Conservation (phyloP, 2,113 vertebrate species). For the Cryptomyrus ogoouensis region DNA sequence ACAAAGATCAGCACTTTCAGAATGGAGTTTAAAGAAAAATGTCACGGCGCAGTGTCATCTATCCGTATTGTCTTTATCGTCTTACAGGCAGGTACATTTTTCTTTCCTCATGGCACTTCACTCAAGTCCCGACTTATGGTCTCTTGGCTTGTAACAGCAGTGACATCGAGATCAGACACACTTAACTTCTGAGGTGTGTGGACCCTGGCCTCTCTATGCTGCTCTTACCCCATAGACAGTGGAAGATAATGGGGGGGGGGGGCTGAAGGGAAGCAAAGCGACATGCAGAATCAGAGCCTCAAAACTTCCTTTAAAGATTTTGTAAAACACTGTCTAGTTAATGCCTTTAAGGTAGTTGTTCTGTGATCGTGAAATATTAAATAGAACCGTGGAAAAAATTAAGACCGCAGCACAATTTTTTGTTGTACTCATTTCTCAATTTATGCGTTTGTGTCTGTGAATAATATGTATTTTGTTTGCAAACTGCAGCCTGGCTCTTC, state of each 20-base stretch:
- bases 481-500: too few relatives aligned
- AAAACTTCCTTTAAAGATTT: background rate
- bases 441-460: background rate
- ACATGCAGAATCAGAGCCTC: background rate
- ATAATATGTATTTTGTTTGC: too few relatives aligned
- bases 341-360: background rate
- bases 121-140: background rate
- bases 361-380: background rate
- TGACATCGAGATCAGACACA: background rate
- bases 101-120: background rate
- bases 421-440: too few relatives aligned
- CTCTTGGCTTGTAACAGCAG: background rate
- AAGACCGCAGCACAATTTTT: too few relatives aligned
- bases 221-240: background rate
- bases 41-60: background rate
- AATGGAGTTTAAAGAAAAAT: background rate
- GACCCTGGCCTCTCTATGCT: background rate
- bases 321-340: background rate
- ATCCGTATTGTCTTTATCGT: background rate
- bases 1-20: background rate
- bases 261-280: background rate
- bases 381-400: too few relatives aligned
- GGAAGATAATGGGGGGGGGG: background rate
- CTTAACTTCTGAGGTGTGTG: background rate
- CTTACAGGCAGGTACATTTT: too few relatives aligned